Base-by-base conservation (phyloP, 2,888 invertebrate genomes). In the Arrhopalites spinosus region DNA sequence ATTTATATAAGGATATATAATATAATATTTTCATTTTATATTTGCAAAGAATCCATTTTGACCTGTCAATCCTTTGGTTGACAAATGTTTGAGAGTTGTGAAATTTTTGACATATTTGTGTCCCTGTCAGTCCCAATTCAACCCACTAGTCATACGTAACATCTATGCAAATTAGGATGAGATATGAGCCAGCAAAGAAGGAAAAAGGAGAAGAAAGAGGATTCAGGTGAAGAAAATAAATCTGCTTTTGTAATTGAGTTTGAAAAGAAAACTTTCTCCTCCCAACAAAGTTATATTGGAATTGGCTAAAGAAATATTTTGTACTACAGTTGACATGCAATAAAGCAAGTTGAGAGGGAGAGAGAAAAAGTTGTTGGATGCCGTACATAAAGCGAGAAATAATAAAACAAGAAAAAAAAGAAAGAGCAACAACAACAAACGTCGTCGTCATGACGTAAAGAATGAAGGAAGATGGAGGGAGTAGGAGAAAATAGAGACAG, bases 161-260 rank as follows among this genome's bases (percentile, higher is more conserved):
- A 59, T 20, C 20, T 20, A 53, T 53, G n/a, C 25, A 25, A 59
- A 25, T 15, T 15, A 8, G 43, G 61, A 27, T 64, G 17, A 13
- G 20, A 15, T 17, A 61, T 27, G 27, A 8, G 25, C 23, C 3
- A 5, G 43, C 1, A 43, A 45, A 43, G 43, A 36, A 43, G n/a
- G n/a, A n/a, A n/a, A n/a, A n/a, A n/a, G n/a, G n/a, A n/a, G n/a
- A n/a, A n/a, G n/a, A 20, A n/a, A n/a, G 27, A 23, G 25, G 59
- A 30, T 64, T 43, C 45, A 45, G 66, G 45, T 66, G 43, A 13
- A n/a, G 43, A 45, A 43, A n/a, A 29, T 29, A 50, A 69, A 50
- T 29, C 56, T 30, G 53, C 27, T 56, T 53, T 53, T 69, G 69
- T 69, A 69, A 69, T 69, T 69, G 68, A 69, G 68, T 69, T 69